Evolutionary conservation across 2,888 invertebrate genomes (phyloP), one percentile per base, ranked within the genome.

Genomic region (Dryobotodes eremita): DNA sequence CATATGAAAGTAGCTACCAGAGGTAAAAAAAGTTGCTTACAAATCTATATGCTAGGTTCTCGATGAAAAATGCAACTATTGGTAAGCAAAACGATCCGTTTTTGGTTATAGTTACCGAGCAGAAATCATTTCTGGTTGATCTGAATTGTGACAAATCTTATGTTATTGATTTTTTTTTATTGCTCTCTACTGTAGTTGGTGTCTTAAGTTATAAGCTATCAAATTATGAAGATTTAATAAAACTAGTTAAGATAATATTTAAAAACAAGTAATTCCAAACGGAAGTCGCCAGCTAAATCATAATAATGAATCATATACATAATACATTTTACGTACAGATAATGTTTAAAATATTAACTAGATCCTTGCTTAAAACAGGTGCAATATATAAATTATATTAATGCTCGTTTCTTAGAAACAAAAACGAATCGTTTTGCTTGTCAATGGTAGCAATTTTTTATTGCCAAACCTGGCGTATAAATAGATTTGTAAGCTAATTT

Each of bases 351-450:
- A 10, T 57, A 85, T 71, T 71, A 26, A 62, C 50, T 57, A 64
- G 8, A 48, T 46, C 23, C 31, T 70, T 80, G n/a, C 15, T 7
- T 57, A 26, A n/a, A 59, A 68, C 81, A 82, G 82, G 86, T 82
- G 81, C 66, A 68, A 55, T n/a, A 61, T 26, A 68, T 68, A 81
- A 81, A 85, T 85, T 48, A 80, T 36, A 46, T 79, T 23, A 74
- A 42, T 42, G 31, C 31, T 36, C 31, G 31, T 2, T 36, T 36
- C 31, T 3, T 36, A 36, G 1, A 36, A 36, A 36, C 31, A 36
- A 36, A 36, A 36, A 36, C 31, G 31, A 36, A 36, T 36, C 31
- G 31, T 36, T 36, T 36, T 36, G 31, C 31, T 36, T 36, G 3
- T 3, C 31, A 36, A 36, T 36, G 31, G 2, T 36, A 36, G 31